These are phyloP conservation scores for Terrapene triunguis DNA, from an alignment of 2,113 vertebrate species.

Conservation along the genomic window DNA sequence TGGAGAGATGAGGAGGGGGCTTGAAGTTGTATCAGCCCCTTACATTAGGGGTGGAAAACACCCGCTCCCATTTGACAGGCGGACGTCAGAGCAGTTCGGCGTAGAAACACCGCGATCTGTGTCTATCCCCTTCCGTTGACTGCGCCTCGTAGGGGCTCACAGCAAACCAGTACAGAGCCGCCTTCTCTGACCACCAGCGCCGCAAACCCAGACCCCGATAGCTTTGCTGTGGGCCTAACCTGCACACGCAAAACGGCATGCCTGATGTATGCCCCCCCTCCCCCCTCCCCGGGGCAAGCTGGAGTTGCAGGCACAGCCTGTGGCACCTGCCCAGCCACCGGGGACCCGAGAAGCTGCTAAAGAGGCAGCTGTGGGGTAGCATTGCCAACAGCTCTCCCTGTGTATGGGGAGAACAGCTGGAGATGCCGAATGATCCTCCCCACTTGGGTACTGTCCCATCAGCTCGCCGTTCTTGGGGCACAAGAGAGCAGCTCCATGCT, in stretches of 20 bases:
- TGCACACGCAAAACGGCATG: neutral
- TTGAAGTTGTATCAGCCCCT: neutral
- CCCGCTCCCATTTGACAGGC: neutral
- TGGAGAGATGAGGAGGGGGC: neutral
- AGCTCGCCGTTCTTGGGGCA: neutral
- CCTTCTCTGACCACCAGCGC: neutral
- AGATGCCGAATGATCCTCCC: neutral
- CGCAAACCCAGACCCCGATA: neutral
- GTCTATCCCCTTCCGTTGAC: no score
- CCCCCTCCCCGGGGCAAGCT: no score
- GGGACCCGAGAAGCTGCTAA: accelerated
- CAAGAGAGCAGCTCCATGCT: neutral
- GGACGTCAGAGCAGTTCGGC: neutral
- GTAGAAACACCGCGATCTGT: neutral
- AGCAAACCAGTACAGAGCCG: neutral
- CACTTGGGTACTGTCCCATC: neutral
- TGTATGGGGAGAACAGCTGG: neutral
- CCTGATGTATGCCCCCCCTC: no score
- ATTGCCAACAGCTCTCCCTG: neutral
- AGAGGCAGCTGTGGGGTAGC: no score
- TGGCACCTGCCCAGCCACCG: accelerated
- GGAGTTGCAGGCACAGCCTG: accelerated
- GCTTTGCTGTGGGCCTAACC: neutral
- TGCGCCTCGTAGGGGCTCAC: no score
- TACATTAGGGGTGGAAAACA: neutral